These are phyloP conservation scores for Xerus rutilus DNA, from an alignment of 2,797 vertebrate genomes.

Conservation along the genomic window DNA sequence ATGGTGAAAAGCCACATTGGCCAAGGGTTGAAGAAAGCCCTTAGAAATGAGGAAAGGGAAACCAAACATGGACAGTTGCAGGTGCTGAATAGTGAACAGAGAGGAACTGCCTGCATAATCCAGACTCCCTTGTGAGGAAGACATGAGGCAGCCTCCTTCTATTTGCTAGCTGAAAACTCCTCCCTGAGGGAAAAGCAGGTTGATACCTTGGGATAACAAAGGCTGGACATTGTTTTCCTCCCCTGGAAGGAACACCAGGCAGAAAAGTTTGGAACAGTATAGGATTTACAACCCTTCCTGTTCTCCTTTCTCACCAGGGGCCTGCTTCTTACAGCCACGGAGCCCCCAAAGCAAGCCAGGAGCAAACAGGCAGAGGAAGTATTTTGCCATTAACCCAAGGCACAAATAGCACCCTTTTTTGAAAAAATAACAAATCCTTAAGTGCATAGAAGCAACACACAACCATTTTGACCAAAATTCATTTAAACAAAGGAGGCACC, in stretches of 20 bases:
- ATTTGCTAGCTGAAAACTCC: background rate
- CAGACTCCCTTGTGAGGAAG: background rate
- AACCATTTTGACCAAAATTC: slow-evolving; percentile 52
- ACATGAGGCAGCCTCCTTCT: background rate
- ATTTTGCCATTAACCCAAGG: slow-evolving; percentile 20
- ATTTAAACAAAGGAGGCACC: background rate
- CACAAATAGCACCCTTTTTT: slow-evolving; percentile 43
- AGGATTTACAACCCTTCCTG: background rate
- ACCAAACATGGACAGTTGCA: background rate
- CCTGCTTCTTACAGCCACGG: slow-evolving; percentile 39
- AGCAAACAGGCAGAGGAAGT: background rate
- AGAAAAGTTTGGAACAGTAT: background rate
- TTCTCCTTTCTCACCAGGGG: background rate
- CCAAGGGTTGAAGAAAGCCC: background rate
- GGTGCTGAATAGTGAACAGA: background rate
- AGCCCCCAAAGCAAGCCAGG: slow-evolving; percentile 3
- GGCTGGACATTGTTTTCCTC: background rate
- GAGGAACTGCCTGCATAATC: background rate
- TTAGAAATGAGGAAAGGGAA: slow-evolving; percentile 44
- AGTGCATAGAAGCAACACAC: background rate
- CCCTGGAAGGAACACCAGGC: background rate
- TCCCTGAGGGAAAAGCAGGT: background rate
- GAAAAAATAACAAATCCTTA: slow-evolving; percentile 26
- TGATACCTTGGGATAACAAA: slow-evolving; percentile 10
- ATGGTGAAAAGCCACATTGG: background rate